Evolutionary conservation across 1,140 invertebrate species (phyloP), one percentile per base, ranked within the genome.

Genomic region (Drosophila pallidifrons): DNA sequence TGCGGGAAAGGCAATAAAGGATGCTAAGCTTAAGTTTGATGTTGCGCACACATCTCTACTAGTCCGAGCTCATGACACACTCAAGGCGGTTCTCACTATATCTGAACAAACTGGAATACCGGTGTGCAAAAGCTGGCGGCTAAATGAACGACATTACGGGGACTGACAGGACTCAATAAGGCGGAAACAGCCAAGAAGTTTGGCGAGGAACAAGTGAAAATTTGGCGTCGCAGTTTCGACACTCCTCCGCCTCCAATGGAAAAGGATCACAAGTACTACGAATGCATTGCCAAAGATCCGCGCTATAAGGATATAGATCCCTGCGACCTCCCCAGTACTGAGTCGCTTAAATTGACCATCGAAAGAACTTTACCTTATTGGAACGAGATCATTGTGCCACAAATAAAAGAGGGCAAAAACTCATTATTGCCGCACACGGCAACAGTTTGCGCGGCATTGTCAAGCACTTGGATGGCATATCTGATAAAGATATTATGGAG

Each of bases 81-180:
- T 99, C 46, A 94, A 95, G 52, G 79, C 95, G 0, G 96, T 98
- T 70, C 93, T 99, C 6, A 94, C 96, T 55, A 96, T 96, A 90
- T 95, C 96, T 35, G 96, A 94, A 5, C 96, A 98, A 88, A 94
- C 96, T 57, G 94, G 95, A 90, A 94, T 99, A 75, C 95, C 96
- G 1, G 93, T 97, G 20, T 79, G 95, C 3, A 96, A 96, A 91
- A 96, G 97, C 1, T 99, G 98, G 98, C 94, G 98, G 15, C 93
- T 99, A 2, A 99, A 99, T 90, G 98, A 99, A 92, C 95, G 98
- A 77, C 98, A 99, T 92, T 99, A 99, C 92, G 98, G 98, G 97
- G 96, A 32, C 94, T 99, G 1, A 98, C 98, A 52, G 98, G 98
- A 2, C 94, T 99, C 57, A 98, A 99, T 91, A 99, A 99, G 93